These are phyloP conservation scores for Acanthopagrus latus DNA, from an alignment of 2,797 vertebrate genomes.

Conservation along the genomic window DNA sequence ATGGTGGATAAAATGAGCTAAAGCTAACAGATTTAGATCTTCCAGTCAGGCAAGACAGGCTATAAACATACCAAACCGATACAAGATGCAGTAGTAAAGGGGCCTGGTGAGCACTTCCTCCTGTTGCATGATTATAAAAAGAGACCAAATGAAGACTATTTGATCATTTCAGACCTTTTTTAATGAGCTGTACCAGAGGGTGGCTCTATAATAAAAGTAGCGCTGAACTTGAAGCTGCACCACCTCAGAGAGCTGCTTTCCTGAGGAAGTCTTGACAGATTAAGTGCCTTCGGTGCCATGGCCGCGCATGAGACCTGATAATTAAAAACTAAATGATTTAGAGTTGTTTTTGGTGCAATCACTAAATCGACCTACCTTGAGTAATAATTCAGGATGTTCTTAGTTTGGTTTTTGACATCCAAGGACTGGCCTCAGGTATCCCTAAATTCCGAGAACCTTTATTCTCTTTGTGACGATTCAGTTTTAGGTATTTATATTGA, in stretches of 20 bases:
- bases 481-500: neutral
- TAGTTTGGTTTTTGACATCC: neutral
- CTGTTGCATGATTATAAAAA: neutral
- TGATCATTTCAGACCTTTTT: neutral
- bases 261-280: neutral
- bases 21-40: too few species aligned
- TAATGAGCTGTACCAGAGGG: neutral
- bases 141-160: neutral
- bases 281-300: neutral
- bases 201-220: neutral
- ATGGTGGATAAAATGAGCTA: too few species aligned
- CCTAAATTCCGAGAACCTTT: neutral
- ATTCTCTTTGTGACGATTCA: neutral
- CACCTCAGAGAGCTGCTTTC: neutral
- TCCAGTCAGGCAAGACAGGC: too few species aligned
- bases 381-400: neutral
- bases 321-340: conserved; percentile 21
- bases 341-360: neutral
- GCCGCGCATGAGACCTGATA: neutral
- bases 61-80: too few species aligned
- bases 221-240: neutral
- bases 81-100: neutral
- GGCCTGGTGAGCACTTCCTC: neutral
- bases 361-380: neutral
- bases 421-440: neutral